These are phyloP conservation scores for Brachionichthys hirsutus DNA, from an alignment of 2,113 vertebrate species.

Conservation along the genomic window DNA sequence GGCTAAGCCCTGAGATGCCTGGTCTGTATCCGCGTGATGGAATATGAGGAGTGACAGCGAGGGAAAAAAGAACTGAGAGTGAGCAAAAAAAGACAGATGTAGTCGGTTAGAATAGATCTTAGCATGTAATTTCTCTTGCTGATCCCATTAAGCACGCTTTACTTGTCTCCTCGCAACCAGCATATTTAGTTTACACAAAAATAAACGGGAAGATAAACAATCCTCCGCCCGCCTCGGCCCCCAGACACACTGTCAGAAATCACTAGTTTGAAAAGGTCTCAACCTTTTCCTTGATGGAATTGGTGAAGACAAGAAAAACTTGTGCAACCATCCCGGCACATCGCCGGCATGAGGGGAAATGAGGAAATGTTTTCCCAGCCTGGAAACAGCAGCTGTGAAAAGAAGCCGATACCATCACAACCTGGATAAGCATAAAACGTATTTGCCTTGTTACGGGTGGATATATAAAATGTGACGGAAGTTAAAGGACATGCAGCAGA, in stretches of 20 bases:
- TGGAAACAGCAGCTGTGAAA: slow-evolving; percentile 5
- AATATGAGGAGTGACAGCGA: slow-evolving; percentile 41
- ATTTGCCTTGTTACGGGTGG: no score
- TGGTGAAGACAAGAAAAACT: slow-evolving; percentile 35
- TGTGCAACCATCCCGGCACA: slow-evolving; percentile 3
- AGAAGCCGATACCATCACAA: not conserved
- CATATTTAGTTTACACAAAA: slow-evolving; percentile 50
- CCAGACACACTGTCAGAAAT: slow-evolving; percentile 35
- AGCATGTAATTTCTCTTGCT: slow-evolving; percentile 56
- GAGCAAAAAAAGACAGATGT: slow-evolving; percentile 37
- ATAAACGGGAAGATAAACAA: slow-evolving; percentile 56
- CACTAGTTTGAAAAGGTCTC: slow-evolving; percentile 48
- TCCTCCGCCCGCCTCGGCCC: slow-evolving; percentile 19
- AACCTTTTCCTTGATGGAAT: slow-evolving; percentile 46
- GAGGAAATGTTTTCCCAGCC: not conserved
- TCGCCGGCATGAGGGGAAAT: slow-evolving; percentile 21
- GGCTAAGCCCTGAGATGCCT: slow-evolving; percentile 57
- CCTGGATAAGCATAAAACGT: no score
- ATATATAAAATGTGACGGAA: no score
- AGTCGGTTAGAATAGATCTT: slow-evolving; percentile 51
- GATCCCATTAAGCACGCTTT: slow-evolving; percentile 56
- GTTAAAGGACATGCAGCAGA: no score
- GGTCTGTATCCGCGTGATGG: slow-evolving; percentile 46
- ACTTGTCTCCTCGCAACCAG: slow-evolving; percentile 47
- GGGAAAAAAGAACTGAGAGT: slow-evolving; percentile 38